phyloP scores from a whole-genome alignment of 2,113 vertebrate species.

The Chitala chitala region DNA sequence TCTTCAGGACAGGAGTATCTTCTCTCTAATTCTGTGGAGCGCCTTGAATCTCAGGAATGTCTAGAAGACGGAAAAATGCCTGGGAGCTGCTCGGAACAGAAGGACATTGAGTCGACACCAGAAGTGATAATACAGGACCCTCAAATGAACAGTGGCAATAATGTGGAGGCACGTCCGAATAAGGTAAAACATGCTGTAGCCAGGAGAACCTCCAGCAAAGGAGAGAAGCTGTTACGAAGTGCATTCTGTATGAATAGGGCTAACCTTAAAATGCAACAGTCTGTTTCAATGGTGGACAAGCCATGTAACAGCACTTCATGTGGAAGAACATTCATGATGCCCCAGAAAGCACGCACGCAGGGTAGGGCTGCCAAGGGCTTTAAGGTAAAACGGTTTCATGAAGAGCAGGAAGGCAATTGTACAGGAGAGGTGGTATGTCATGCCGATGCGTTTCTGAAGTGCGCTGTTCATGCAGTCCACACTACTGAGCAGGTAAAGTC shows the following conservation, averaged over 20 bases:
- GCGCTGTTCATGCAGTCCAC: not conserved
- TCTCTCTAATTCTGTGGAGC: not conserved
- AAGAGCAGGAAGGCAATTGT: constrained; percentile 37
- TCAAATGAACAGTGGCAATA: not conserved
- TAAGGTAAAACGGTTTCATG: constrained; percentile 22
- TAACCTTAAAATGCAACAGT: constrained; percentile 51
- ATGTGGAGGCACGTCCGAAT: not conserved
- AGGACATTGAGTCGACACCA: constrained; percentile 31
- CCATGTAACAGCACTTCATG: constrained; percentile 36
- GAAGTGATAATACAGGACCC: constrained; percentile 25
- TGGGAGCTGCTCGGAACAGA: constrained; percentile 31
- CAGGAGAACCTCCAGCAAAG: not conserved
- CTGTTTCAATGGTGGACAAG: constrained; percentile 54
- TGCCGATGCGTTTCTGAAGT: not conserved
- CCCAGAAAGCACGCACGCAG: too few relatives aligned
- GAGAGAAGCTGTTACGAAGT: not conserved
- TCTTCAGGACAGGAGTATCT: constrained; percentile 10
- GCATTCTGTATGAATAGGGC: constrained; percentile 35
- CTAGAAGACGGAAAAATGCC: constrained; percentile 19
- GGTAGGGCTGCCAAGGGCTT: too few relatives aligned
- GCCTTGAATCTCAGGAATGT: constrained; percentile 25
- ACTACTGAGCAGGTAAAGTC: not conserved
- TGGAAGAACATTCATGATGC: too few relatives aligned
- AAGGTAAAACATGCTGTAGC: not conserved
- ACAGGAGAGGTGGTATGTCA: constrained; percentile 36